phyloP scores from a whole-genome alignment of 2,797 vertebrate species.

The Malurus splendens region DNA sequence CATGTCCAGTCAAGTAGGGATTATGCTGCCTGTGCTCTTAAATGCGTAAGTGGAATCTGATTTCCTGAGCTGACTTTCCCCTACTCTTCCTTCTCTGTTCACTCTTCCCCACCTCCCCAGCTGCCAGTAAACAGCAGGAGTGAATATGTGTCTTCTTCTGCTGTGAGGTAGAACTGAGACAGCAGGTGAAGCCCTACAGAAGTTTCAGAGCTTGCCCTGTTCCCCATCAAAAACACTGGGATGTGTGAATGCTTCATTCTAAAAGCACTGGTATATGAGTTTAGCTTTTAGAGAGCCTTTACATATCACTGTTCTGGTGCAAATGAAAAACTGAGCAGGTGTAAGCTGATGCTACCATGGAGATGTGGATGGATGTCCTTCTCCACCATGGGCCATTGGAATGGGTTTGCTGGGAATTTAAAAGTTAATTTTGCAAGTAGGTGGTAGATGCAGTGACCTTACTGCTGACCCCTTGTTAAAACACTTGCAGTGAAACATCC shows the following conservation, averaged over 20 bases:
- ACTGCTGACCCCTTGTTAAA: neutral
- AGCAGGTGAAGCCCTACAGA: neutral
- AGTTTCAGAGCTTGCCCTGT: neutral
- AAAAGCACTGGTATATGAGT: neutral
- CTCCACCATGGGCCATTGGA: neutral
- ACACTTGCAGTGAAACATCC: slow-evolving; percentile 6
- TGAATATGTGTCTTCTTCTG: neutral
- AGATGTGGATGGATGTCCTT: neutral
- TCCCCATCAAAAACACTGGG: rapidly evolving
- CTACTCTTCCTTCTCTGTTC: neutral
- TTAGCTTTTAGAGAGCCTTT: neutral
- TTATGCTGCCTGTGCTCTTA: neutral
- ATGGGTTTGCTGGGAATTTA: neutral
- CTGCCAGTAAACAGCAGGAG: neutral
- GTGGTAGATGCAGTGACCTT: neutral
- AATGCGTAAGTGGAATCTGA: neutral
- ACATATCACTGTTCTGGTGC: rapidly evolving
- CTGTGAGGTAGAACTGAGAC: neutral
- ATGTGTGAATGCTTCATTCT: neutral
- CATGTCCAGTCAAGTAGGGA: neutral
- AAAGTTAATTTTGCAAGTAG: neutral
- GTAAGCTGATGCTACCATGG: neutral
- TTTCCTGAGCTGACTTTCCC: neutral
- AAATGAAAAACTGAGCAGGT: neutral
- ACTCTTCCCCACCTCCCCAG: neutral